Evolutionary conservation across 64 coral and sea anemone species (phyloP).

Genomic region (Dendronephthya gigantea): DNA sequence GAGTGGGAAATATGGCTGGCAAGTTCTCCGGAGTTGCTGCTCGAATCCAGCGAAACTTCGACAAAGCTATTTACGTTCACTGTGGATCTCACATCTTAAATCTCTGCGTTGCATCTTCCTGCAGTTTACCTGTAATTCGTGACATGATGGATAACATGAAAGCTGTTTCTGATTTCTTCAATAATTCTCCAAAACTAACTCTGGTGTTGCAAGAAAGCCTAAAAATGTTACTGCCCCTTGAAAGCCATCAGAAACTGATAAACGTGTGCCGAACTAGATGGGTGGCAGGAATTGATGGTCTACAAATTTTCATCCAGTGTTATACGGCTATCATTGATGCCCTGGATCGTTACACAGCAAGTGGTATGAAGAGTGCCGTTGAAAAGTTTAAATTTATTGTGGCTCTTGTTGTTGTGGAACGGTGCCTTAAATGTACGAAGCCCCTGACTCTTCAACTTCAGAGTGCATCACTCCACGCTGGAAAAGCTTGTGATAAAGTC

Average conservation of each 20-base stretch:
- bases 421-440: too few relatives aligned
- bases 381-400: too few relatives aligned
- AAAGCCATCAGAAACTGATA: not conserved
- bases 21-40: not conserved
- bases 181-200: not conserved
- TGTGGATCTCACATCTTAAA: slow-evolving; percentile 21
- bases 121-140: not conserved
- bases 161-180: not conserved
- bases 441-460: slow-evolving; percentile 26
- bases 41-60: not conserved
- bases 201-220: not conserved
- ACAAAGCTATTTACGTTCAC: not conserved
- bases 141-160: not conserved
- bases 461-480: not conserved
- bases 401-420: too few relatives aligned
- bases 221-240: not conserved
- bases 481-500: not conserved
- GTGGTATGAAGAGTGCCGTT: too few relatives aligned
- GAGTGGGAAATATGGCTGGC: too few relatives aligned
- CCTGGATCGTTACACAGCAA: too few relatives aligned
- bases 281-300: too few relatives aligned
- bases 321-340: too few relatives aligned
- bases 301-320: too few relatives aligned
- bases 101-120: not conserved
- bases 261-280: too few relatives aligned